Evolutionary conservation across 2,113 vertebrate species (phyloP).

Genomic region (Heliornis fulica): DNA sequence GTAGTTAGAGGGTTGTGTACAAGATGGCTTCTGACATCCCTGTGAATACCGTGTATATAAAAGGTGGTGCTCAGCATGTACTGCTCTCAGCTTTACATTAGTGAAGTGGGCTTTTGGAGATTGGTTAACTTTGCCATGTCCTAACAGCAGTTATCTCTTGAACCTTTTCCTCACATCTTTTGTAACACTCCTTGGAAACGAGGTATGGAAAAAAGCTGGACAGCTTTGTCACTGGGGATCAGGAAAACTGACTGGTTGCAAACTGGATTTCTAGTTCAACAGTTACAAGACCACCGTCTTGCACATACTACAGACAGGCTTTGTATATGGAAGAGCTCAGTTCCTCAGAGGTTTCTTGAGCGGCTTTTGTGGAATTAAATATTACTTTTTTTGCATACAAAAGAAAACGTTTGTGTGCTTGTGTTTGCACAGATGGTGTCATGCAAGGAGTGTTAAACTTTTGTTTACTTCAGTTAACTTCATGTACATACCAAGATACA

Average conservation of each 20-base stretch:
- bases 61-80: neutral
- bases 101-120: neutral
- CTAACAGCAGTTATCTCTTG: neutral
- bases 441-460: neutral
- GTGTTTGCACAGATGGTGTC: neutral
- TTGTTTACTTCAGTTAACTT: neutral
- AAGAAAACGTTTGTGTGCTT: neutral
- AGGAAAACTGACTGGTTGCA: neutral
- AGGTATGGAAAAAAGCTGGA: neutral
- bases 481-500: neutral
- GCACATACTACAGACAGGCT: neutral
- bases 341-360: neutral
- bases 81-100: neutral
- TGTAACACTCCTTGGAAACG: neutral
- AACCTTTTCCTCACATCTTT: neutral
- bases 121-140: neutral
- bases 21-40: fast-evolving
- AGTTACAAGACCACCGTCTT: neutral
- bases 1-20: neutral
- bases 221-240: neutral
- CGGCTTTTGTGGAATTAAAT: neutral
- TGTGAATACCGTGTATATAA: neutral
- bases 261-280: neutral
- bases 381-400: neutral
- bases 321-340: neutral